Base-by-base conservation (phyloP, 2,113 vertebrate genomes). In the Ceyx melanurus region DNA sequence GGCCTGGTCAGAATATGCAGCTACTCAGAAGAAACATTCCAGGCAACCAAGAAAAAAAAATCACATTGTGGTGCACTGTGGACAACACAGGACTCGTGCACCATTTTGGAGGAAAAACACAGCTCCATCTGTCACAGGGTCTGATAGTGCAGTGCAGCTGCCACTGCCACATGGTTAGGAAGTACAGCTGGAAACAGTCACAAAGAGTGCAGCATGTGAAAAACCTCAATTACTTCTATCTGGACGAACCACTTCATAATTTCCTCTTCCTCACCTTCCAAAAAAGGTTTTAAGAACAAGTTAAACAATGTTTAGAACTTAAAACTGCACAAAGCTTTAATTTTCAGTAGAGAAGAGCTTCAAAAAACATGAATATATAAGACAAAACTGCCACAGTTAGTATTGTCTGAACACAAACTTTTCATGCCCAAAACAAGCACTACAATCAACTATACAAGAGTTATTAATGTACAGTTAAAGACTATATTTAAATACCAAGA, bases 91-190 rank as follows among this genome's bases (percentile, higher is more conserved):
- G 57, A 67, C 82, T 70, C 19, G 1, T 75, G 82, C 93, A 93
- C 83, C 83, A 85, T 95, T 93, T 93, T 88, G 68, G 65, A 87
- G 31, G 33, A 46, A 94, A 79, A 90, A 66, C 75, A 76, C 65
- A 93, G 94, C 81, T 94, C 94, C 92, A 94, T 94, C 92, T 92
- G 91, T 87, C 94, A 96, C 66, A 76, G 61, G 75, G 89, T 80
- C 87, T 43, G 73, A 84, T n/a, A 75, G 72, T 62, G 66, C 84
- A 80, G 48, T 28, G 79, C 96, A 96, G 96, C 95, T 97, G 96
- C 82, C 76, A 75, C 76, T 25, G 76, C 53, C 89, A 95, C 88
- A 85, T 60, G 72, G 75, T 3, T 53, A 70, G 65, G 53, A 93
- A 92, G 56, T 86, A 73, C 92, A 86, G 91, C 91, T 93, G 88